phyloP scores from a whole-genome alignment of 1,140 invertebrate species.

The Pristionchus pacificus region DNA sequence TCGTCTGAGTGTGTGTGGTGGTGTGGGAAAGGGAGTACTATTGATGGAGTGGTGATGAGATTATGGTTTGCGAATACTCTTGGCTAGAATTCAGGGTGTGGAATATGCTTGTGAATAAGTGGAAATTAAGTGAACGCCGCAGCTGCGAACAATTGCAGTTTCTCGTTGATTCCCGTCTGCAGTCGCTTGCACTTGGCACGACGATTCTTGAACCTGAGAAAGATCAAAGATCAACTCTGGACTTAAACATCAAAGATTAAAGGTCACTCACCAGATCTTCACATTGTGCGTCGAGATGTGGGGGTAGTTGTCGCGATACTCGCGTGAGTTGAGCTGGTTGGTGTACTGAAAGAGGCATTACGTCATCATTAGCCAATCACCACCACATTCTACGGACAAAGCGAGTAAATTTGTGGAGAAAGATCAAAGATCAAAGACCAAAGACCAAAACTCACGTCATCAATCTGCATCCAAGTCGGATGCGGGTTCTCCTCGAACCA shows the following conservation, averaged over 20 bases:
- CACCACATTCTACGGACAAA: no score
- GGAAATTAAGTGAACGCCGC: no score
- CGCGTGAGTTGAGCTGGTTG: slow-evolving; percentile 42
- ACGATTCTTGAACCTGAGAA: slow-evolving; percentile 52
- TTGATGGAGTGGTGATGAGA: no score
- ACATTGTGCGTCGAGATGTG: slow-evolving; percentile 54
- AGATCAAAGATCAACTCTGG: not conserved
- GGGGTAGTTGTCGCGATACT: slow-evolving; percentile 53
- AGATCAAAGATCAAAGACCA: no score
- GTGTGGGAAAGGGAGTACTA: no score
- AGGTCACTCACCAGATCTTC: slow-evolving; percentile 20
- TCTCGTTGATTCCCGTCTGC: slow-evolving; percentile 29
- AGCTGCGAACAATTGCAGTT: slow-evolving; percentile 15
- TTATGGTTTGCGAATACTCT: no score
- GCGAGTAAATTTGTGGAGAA: no score
- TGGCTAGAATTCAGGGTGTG: no score
- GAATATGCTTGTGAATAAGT: no score
- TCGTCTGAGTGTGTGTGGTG: no score
- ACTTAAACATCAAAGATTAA: not conserved
- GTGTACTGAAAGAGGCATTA: slow-evolving; percentile 39
- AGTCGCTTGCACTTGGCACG: slow-evolving; percentile 53
- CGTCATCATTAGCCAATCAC: no score
- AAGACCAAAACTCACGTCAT: slow-evolving; percentile 20
- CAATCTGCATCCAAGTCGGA: slow-evolving; percentile 56
- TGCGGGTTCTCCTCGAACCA: slow-evolving; percentile 56